Base-by-base conservation (phyloP, 2,888 invertebrate genomes). In the Aspidiotus rigidus region DNA sequence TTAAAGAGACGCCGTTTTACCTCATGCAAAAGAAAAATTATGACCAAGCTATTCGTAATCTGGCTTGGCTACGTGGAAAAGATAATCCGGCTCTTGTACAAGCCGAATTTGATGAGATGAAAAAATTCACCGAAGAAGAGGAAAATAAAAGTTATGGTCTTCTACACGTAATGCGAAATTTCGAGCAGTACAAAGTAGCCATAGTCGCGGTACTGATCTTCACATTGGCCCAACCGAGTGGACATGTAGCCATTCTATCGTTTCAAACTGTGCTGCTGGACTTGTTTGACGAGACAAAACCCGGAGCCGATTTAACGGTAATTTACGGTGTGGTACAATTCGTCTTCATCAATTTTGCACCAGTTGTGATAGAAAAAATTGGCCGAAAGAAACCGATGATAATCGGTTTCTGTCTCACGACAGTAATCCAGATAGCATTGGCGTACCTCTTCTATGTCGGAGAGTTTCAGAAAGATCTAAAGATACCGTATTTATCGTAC, bases 351-450 rank as follows among this genome's bases (percentile, higher is more conserved):
- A n/a, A n/a, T n/a, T n/a, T n/a, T n/a, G n/a, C n/a, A n/a, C n/a
- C n/a, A n/a, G n/a, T 69, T n/a, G 64, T 73, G 9, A 73, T 74
- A 17, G 74, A 74, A 62, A 71, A 69, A 11, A 49, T 71, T 1
- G 73, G 73, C 44, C 55, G 74, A 9, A 67, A 73, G 28, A 71
- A 73, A 5, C 55, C 74, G 7, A 15, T 41, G 9, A 42, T 64
- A 11, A 7, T 64, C n/a, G 41, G 13, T 11, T 56, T 42, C 16
- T 17, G 17, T 7, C 13, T 39, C 8, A 28, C 60, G 9, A 15
- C 56, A 5, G 9, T 64, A 7, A 56, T 64, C 40, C 54, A 54
- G 15, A 10, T n/a, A 0, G 9, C 10, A 13, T 56, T 42, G 11
- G 39, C 64, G 11, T 15, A 16, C 11, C 42, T 64, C 16, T 64